A percentile compares a stretch with the other conserved stretches of the same genome.
phyloP scores from a whole-genome alignment of 1,140 invertebrate species.

The Forficula auricularia region DNA sequence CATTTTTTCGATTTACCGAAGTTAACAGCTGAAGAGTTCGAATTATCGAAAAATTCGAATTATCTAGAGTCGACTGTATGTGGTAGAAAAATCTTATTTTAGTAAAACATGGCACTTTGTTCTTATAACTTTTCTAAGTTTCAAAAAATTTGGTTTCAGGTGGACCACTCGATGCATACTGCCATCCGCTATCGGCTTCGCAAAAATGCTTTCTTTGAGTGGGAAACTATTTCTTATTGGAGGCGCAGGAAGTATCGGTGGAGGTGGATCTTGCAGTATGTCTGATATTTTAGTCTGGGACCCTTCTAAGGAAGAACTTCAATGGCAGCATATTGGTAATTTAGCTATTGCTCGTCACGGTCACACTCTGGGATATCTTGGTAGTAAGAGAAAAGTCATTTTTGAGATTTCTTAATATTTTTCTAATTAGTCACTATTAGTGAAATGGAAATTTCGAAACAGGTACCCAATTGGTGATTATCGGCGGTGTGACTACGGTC shows the following conservation, averaged over 20 bases:
- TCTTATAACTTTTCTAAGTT: too few relatives aligned
- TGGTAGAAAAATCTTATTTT: too few relatives aligned
- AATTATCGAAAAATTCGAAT: too few relatives aligned
- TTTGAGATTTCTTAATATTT: slow-evolving; percentile 4
- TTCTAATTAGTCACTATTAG: too few relatives aligned
- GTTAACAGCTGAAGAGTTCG: too few relatives aligned
- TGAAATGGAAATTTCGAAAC: too few relatives aligned
- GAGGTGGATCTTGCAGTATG: slow-evolving; percentile 34
- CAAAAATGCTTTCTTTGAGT: slow-evolving; percentile 33
- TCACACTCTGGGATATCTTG: slow-evolving; percentile 37
- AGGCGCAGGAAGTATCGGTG: slow-evolving; percentile 33
- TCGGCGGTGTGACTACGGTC: slow-evolving; percentile 39
- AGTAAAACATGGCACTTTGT: too few relatives aligned
- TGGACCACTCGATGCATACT: slow-evolving; percentile 34
- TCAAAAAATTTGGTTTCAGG: slow-evolving; percentile 28
- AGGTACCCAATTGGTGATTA: slow-evolving; percentile 34
- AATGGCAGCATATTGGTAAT: slow-evolving; percentile 30
- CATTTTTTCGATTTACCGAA: too few relatives aligned
- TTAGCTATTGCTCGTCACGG: slow-evolving; percentile 39
- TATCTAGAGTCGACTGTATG: too few relatives aligned
- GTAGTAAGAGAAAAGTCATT: slow-evolving; percentile 17
- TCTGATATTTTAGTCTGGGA: slow-evolving; percentile 38
- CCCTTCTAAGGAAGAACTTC: slow-evolving; percentile 21
- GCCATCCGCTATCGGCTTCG: slow-evolving; percentile 31
- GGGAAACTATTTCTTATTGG: slow-evolving; percentile 38